Evolutionary conservation across 2,113 vertebrate species (phyloP), one percentile per base, ranked within the genome.

Genomic region (Chinchilla lanigera): DNA sequence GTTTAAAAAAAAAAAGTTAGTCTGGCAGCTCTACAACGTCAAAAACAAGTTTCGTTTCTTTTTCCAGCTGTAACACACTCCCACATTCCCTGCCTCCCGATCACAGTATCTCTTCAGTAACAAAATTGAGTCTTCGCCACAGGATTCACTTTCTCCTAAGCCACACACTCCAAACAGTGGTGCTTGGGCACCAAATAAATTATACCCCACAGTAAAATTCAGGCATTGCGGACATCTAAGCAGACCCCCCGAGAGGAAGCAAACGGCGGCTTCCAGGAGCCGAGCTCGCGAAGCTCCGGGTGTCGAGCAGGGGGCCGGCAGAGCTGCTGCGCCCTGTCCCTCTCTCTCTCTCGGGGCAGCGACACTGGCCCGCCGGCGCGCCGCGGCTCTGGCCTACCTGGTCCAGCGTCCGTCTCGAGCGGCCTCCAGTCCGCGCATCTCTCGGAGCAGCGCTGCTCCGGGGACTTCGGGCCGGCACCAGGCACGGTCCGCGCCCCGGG

Each of bases 61-160:
- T 61, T 95, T 89, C 84, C 69, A n/a, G 67, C 54, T 61, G 91
- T 77, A 86, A 89, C 19, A 90, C 50, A 91, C 35, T 67, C 58
- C 65, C 58, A 56, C 13, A 58, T 88, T 92, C 82, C 65, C 92
- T 82, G 80, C 75, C 54, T 94, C 73, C 11, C 50, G 35, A 87
- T 75, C 81, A 88, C 26, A 67, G 17, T 52, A 17, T 80, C 81
- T 87, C 65, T 87, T 65, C 58, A 83, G 60, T 11, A 71, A 71
- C 17, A 92, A 89, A 93, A 89, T 61, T 71, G 22, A 93, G 54
- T n/a, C 35, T 78, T 52, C n/a, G 92, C 22, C 56, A n/a, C 17
- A 92, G 85, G n/a, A 78, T 13, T 93, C 52, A 63, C 24, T 75
- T 80, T 88, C 82, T 88, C 86, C 80, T 54, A 67, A 54, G 89